Conservation (phyloP, 2,797 vertebrate genomes). For the Brachyalestes nurse region DNA sequence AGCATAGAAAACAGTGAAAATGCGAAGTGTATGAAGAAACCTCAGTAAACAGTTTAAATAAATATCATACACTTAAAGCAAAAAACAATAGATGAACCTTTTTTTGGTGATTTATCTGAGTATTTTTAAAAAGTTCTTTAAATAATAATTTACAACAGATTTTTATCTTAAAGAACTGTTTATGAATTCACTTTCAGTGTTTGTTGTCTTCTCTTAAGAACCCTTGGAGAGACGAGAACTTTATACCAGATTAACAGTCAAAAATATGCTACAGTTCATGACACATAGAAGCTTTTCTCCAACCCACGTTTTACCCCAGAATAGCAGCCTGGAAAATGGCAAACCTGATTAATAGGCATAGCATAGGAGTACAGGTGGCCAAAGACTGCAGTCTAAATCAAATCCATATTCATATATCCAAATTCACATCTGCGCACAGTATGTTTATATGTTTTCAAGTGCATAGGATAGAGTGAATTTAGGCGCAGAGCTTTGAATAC, state of each 20-base stretch:
- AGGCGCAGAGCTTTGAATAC: background rate
- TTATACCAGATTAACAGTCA: background rate
- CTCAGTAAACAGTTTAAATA: no score
- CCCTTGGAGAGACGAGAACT: no score
- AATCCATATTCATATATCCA: background rate
- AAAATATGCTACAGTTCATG: background rate
- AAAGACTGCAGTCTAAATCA: background rate
- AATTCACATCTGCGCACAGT: background rate
- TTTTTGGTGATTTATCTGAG: no score
- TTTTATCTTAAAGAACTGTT: no score
- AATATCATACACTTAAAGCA: no score
- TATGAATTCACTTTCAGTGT: no score
- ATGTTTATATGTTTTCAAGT: background rate
- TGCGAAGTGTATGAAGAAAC: no score
- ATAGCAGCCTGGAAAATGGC: background rate
- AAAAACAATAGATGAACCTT: no score
- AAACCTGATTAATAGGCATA: background rate
- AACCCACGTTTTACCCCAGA: background rate
- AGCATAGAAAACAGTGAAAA: no score
- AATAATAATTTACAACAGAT: no score
- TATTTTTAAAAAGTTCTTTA: no score
- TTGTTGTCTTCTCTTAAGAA: no score
- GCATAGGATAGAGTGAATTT: background rate
- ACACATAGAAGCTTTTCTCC: background rate
- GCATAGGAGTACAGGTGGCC: background rate